Percentiles rank a stretch among this genome's conserved stretches.
These are phyloP conservation scores for Criorhina ranunculi DNA, from an alignment of 2,888 invertebrate species.

Conservation along the genomic window DNA sequence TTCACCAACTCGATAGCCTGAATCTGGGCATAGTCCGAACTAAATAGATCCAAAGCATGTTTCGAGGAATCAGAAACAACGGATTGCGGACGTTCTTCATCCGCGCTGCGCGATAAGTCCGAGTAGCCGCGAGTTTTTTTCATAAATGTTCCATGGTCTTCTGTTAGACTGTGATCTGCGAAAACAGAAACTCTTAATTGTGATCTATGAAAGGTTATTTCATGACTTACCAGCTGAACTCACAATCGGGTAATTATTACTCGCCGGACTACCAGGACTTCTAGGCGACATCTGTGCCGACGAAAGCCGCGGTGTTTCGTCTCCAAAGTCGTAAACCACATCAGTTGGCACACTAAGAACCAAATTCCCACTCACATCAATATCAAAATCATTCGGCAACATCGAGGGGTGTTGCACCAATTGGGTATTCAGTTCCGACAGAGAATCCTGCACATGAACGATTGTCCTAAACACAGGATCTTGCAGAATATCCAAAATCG, in stretches of 20 bases:
- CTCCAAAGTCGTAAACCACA: constrained; percentile 86
- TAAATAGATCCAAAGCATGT: constrained; percentile 89
- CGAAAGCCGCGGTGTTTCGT: constrained; percentile 91
- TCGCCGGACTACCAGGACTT: constrained; percentile 87
- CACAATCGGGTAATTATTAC: constrained; percentile 66
- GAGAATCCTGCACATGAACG: constrained; percentile 95
- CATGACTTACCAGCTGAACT: constrained; percentile 73
- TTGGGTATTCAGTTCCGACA: constrained; percentile 94
- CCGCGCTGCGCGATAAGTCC: constrained; percentile 79
- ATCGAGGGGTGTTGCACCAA: constrained; percentile 96
- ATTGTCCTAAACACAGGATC: constrained; percentile 96
- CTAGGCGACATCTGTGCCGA: constrained; percentile 90
- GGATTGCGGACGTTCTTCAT: constrained; percentile 87
- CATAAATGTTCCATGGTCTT: constrained; percentile 82
- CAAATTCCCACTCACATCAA: constrained; percentile 91
- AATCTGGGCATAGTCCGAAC: constrained; percentile 97
- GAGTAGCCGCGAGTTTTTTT: constrained; percentile 88
- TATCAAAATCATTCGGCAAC: constrained; percentile 96
- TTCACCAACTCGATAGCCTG: constrained; percentile 99
- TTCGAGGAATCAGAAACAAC: constrained; percentile 86
- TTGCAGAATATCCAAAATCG: constrained; percentile 92
- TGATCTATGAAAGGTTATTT: background rate
- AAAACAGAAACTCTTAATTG: background rate
- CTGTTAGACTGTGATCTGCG: constrained; percentile 73
- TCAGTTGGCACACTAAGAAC: constrained; percentile 87